These are phyloP conservation scores for Pampus argenteus DNA, from an alignment of 2,797 vertebrate genomes.

Conservation along the genomic window DNA sequence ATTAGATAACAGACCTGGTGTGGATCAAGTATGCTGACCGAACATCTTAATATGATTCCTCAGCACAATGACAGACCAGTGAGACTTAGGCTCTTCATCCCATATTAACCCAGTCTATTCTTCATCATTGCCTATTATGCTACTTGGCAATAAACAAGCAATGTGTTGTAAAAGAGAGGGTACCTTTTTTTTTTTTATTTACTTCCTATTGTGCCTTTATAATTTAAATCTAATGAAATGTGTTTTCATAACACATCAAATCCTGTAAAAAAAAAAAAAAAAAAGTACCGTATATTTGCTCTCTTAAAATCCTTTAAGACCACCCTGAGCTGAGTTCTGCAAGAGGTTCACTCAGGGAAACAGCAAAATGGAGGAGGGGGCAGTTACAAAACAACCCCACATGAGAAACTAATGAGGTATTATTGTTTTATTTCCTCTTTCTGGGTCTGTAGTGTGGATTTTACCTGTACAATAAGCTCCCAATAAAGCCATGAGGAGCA, in stretches of 20 bases:
- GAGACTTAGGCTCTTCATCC: conserved; percentile 61
- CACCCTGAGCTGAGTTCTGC: conserved; percentile 44
- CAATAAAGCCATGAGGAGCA: conserved; percentile 23
- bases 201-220: background rate
- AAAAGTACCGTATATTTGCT: background rate
- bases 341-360: conserved; percentile 53
- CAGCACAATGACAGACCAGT: conserved; percentile 58
- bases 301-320: conserved; percentile 37
- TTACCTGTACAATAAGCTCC: conserved; percentile 60
- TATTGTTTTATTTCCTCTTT: conserved; percentile 40
- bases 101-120: conserved; percentile 52
- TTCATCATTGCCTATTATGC: conserved; percentile 10
- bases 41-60: conserved; percentile 67
- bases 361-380: conserved; percentile 23
- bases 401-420: conserved; percentile 57
- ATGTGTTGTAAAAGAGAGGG: background rate
- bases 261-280: conserved; percentile 26
- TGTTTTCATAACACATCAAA: conserved; percentile 9
- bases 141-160: background rate
- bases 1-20: conserved; percentile 22
- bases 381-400: conserved; percentile 53
- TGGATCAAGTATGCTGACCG: conserved; percentile 59
- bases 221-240: background rate
- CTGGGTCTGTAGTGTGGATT: conserved; percentile 26
- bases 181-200: background rate